A percentile compares a stretch with the other conserved stretches of the same genome.
These are phyloP conservation scores for Symphodus melops DNA, from an alignment of 2,113 vertebrate genomes.

Conservation along the genomic window DNA sequence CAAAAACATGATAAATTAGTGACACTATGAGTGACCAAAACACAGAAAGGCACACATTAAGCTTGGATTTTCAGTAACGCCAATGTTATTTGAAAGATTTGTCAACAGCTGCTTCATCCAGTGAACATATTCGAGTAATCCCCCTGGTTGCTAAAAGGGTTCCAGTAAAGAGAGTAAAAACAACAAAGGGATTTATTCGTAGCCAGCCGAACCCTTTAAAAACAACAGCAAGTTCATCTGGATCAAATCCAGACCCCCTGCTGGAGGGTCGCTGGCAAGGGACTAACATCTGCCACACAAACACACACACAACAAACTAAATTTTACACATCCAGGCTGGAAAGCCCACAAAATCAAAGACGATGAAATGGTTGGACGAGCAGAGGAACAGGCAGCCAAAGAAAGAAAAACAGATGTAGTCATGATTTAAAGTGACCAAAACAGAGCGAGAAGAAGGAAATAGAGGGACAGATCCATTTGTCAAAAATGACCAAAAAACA, in stretches of 20 bases:
- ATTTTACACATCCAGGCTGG: not conserved
- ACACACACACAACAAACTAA: constrained; percentile 21
- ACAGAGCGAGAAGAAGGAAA: not conserved
- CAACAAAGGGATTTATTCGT: constrained; percentile 56
- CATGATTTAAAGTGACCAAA: not conserved
- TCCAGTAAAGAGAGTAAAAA: constrained; percentile 44
- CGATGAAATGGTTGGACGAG: not conserved
- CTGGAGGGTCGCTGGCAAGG: constrained; percentile 24
- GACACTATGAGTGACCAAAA: constrained; percentile 31
- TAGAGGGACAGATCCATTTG: not conserved
- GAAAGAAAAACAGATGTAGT: not conserved
- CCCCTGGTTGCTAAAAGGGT: constrained; percentile 10
- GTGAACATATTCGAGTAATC: constrained; percentile 49
- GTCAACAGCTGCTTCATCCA: constrained; percentile 38
- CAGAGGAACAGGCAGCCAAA: not conserved
- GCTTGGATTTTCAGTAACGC: constrained; percentile 48
- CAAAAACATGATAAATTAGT: constrained; percentile 34
- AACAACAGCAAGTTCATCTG: constrained; percentile 62
- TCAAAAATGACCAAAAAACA: not conserved
- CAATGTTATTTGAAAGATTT: constrained; percentile 49
- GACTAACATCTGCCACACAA: constrained; percentile 28
- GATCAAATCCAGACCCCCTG: constrained; percentile 61
- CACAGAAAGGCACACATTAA: constrained; percentile 52
- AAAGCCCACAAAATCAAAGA: not conserved
- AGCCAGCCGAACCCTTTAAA: constrained; percentile 39